Percentiles rank a stretch among this genome's conserved stretches.
Evolutionary conservation across 1,140 invertebrate genomes (phyloP).

Genomic region (Dinoponera quadriceps): DNA sequence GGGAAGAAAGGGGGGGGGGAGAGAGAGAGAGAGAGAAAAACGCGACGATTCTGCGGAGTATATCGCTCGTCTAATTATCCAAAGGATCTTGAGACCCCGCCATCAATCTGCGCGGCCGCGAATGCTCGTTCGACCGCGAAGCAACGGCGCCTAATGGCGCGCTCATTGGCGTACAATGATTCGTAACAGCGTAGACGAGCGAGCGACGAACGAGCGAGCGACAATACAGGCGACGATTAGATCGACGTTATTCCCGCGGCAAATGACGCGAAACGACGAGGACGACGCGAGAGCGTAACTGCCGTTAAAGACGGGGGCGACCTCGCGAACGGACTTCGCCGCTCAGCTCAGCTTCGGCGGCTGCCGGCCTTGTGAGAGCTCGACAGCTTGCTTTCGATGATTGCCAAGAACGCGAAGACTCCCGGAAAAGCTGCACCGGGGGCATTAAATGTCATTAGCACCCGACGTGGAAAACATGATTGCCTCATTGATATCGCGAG

Average conservation of each 20-base stretch:
- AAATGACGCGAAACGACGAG: conserved; percentile 74
- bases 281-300: conserved; percentile 14
- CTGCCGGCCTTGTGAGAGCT: conserved; percentile 34
- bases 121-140: conserved; percentile 70
- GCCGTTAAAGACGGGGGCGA: conserved; percentile 29
- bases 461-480: background rate
- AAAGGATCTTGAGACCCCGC: conserved; percentile 65
- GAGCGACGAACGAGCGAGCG: conserved; percentile 61
- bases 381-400: conserved; percentile 61
- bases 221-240: conserved; percentile 79
- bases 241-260: conserved; percentile 72
- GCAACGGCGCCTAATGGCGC: conserved; percentile 74
- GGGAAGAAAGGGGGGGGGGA: no score
- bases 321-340: background rate
- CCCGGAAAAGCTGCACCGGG: conserved; percentile 27
- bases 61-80: conserved; percentile 63
- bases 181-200: background rate
- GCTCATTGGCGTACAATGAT: conserved; percentile 67
- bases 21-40: conserved; percentile 7
- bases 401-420: conserved; percentile 50
- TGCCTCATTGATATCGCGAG: conserved; percentile 53
- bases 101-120: conserved; percentile 69
- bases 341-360: background rate
- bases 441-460: conserved; percentile 52
- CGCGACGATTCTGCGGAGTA: conserved; percentile 52